Base-by-base conservation (phyloP, 2,888 invertebrate genomes). In the Standfussiana lucernea region DNA sequence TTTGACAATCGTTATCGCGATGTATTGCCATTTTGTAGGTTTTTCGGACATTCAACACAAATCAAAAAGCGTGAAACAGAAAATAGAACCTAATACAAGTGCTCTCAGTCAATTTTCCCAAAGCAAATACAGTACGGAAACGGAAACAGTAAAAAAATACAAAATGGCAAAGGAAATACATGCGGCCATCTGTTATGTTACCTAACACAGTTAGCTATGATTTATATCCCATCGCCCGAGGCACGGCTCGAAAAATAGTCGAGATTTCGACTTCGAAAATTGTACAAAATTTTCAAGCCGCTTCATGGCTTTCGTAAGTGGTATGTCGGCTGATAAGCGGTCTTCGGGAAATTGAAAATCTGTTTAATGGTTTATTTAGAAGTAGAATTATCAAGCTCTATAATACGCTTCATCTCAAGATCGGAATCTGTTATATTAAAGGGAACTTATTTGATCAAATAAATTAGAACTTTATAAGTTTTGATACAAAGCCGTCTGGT, bases 131-230 rank as follows among this genome's bases (percentile, higher is more conserved):
- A 64, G 18, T n/a, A 56, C 65, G 74, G 64, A 68, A 78, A 42
- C 62, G 69, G 66, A 70, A 78, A 56, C 71, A 53, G 35, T 32
- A 78, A 75, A 87, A 80, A 88, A 87, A 81, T 79, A 84, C 64
- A 62, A 78, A 80, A 79, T 77, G 76, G 71, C 67, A 68, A 70
- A 72, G 67, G 72, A 79, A 86, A 87, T 78, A 82, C 78, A 82
- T 47, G 69, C 64, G 59, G 32, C 75, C 82, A 86, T 87, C 79
- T 85, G 85, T 85, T 82, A 83, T 73, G 75, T 77, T 70, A 75
- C 80, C 79, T 84, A 88, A 85, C 83, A 77, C 73, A 61, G 84
- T 84, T 80, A 84, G 70, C 72, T 73, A 65, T 85, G 82, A 87
- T 80, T 88, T 85, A 88, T 82, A 64, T 79, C 75, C 67, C 74